Percentiles rank a stretch among this genome's conserved stretches.
Evolutionary conservation across 2,113 vertebrate species (phyloP).

Genomic region (Crotalus horridus): DNA sequence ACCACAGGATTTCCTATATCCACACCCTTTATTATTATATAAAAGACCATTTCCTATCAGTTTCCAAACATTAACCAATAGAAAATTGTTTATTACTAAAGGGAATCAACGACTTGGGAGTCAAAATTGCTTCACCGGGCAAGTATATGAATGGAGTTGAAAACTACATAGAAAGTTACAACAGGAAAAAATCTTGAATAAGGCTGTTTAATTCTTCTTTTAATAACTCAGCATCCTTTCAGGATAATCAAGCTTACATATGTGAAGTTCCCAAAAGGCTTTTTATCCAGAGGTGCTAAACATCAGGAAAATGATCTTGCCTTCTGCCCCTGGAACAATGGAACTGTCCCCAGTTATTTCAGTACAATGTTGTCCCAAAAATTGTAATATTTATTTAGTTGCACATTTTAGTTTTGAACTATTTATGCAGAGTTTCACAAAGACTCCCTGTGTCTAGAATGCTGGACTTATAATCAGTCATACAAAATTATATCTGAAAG

Average conservation of each 20-base stretch:
- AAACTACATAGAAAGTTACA: not conserved
- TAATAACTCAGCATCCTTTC: not conserved
- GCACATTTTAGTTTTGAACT: not conserved
- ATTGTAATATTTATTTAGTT: not conserved
- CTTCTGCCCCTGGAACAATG: not conserved
- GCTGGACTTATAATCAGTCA: not conserved
- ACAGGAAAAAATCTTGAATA: not conserved
- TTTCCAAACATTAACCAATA: not conserved
- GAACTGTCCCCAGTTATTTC: not conserved
- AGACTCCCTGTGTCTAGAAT: not conserved
- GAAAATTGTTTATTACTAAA: not conserved
- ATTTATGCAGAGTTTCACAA: not conserved
- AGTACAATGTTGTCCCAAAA: not conserved
- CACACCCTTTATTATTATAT: not conserved
- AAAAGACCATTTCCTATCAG: not conserved
- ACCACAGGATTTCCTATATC: rapidly evolving
- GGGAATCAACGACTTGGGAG: not conserved
- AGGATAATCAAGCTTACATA: not conserved
- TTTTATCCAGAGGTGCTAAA: not conserved
- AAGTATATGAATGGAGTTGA: not conserved
- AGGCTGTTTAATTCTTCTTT: not conserved
- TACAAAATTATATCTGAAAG: not conserved
- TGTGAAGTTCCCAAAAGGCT: not conserved
- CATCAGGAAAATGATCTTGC: not conserved
- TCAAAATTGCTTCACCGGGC: too few relatives aligned